These are phyloP conservation scores for Oreochromis aureus DNA, from an alignment of 2,113 vertebrate species.

Conservation along the genomic window DNA sequence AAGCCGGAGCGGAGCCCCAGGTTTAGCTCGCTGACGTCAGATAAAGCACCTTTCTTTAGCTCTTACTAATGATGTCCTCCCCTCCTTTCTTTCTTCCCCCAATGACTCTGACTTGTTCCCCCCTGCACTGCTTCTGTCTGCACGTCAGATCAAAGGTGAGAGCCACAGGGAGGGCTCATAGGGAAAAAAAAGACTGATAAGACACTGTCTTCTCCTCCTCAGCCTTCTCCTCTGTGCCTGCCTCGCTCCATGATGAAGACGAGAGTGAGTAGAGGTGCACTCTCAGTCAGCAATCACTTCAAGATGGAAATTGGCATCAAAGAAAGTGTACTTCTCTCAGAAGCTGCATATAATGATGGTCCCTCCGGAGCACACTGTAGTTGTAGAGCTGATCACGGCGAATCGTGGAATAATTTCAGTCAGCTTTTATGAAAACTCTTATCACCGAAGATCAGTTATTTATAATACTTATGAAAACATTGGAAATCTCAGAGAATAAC, in stretches of 20 bases:
- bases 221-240: background rate
- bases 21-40: constrained; percentile 51
- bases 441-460: background rate
- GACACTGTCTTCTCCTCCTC: background rate
- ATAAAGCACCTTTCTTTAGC: constrained; percentile 7
- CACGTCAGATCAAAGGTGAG: constrained; percentile 48
- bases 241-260: constrained; percentile 14
- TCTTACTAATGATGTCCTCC: constrained; percentile 7
- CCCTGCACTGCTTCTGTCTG: background rate
- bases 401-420: background rate
- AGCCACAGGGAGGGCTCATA: background rate
- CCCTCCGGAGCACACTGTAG: background rate
- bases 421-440: background rate
- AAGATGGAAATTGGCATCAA: constrained; percentile 8
- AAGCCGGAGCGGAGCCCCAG: constrained; percentile 23
- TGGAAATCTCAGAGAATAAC: background rate
- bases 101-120: background rate
- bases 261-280: background rate
- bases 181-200: background rate
- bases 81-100: background rate
- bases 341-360: background rate
- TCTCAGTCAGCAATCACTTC: constrained; percentile 6
- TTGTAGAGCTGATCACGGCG: background rate
- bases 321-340: background rate
- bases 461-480: background rate